phyloP scores from a whole-genome alignment of 2,888 invertebrate genomes.

The Andrena dorsata region DNA sequence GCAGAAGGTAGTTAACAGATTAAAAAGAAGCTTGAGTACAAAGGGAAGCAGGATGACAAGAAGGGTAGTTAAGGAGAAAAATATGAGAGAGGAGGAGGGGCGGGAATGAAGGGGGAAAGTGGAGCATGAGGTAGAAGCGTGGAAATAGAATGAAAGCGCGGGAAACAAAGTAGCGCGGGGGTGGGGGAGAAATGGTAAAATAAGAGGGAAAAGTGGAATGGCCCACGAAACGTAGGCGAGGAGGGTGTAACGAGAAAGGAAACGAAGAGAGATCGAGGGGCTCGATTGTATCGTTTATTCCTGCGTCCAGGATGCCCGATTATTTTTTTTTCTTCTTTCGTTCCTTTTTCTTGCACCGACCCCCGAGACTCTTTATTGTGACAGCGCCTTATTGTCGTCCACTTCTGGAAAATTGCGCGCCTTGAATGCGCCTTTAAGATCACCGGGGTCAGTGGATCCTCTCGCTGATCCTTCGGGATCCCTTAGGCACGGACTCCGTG shows the following conservation, averaged over 20 bases:
- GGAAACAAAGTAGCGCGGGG: not conserved
- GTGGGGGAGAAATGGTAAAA: not conserved
- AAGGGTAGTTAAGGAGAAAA: no score
- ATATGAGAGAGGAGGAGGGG: no score
- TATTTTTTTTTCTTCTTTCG: slow-evolving; percentile 64
- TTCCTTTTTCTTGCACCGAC: slow-evolving; percentile 41
- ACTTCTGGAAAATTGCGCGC: slow-evolving; percentile 80
- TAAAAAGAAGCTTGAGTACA: no score
- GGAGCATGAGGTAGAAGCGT: not conserved
- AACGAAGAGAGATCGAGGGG: slow-evolving; percentile 65
- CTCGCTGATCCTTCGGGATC: slow-evolving; percentile 57
- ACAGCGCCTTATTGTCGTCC: slow-evolving; percentile 79
- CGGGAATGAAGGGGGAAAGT: no score
- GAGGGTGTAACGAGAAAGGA: slow-evolving; percentile 20
- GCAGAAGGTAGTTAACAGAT: no score
- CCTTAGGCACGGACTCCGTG: slow-evolving; percentile 46
- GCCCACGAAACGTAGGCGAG: not conserved
- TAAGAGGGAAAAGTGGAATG: not conserved
- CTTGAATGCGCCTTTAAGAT: slow-evolving; percentile 72
- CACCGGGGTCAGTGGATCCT: slow-evolving; percentile 69
- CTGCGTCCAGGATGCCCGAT: slow-evolving; percentile 73
- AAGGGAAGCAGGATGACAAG: no score
- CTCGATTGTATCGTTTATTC: slow-evolving; percentile 82
- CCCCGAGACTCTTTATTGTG: slow-evolving; percentile 77
- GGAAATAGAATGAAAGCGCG: not conserved